A percentile compares a stretch with the other conserved stretches of the same genome.
These are phyloP conservation scores for Setipinna tenuifilis DNA, from an alignment of 2,797 vertebrate species.

Conservation along the genomic window DNA sequence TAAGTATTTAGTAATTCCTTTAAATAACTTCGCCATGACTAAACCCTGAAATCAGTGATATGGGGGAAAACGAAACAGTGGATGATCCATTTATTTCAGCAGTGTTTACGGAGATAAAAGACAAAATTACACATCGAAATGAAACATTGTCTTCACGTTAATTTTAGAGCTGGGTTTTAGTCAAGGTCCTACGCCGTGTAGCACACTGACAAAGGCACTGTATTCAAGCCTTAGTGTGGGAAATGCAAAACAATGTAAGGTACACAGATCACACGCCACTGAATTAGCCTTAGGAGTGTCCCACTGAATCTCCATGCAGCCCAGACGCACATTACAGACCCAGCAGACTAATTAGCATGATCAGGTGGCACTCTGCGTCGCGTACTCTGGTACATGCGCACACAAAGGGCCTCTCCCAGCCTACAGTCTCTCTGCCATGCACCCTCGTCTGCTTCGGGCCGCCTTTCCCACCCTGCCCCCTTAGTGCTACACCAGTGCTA, in stretches of 20 bases:
- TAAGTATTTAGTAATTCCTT: background rate
- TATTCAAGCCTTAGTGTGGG: background rate
- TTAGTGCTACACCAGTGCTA: background rate
- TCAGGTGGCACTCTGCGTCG: constrained; percentile 68
- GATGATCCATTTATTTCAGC: background rate
- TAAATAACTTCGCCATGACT: background rate
- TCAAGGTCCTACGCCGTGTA: background rate
- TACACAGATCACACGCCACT: background rate
- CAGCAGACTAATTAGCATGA: constrained; percentile 92
- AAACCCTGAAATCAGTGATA: background rate
- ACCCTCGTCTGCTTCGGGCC: background rate
- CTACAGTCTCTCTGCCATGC: background rate
- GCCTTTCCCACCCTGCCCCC: constrained; percentile 17
- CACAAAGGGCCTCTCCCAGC: constrained; percentile 2
- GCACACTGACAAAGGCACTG: background rate
- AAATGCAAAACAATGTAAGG: background rate
- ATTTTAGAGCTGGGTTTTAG: background rate
- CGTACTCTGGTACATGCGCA: background rate
- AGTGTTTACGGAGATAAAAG: background rate
- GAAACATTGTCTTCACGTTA: no score
- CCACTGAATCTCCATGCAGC: constrained; percentile 71
- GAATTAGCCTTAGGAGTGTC: constrained; percentile 36
- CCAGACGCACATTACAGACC: constrained; percentile 90
- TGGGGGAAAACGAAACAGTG: background rate
- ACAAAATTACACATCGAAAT: background rate